phyloP scores from a whole-genome alignment of 2,888 invertebrate genomes.

The Baccha elongata region DNA sequence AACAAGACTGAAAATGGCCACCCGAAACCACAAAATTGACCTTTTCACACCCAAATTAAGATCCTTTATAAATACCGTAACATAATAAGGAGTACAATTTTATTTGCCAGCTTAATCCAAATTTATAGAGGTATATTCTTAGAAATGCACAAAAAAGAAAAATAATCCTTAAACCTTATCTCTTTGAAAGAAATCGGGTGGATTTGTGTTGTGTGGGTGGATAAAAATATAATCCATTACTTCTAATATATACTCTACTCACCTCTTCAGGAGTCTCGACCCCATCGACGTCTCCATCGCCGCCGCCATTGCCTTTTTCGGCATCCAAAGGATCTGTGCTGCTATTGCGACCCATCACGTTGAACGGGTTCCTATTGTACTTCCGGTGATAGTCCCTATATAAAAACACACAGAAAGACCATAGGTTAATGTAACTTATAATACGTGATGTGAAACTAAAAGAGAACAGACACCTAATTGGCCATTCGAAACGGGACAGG shows the following conservation, averaged over 20 bases:
- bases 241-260: too few species aligned
- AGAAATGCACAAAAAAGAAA: neutral
- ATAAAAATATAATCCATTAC: conserved; percentile 8
- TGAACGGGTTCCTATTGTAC: conserved; percentile 73
- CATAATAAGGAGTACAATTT: conserved; percentile 36
- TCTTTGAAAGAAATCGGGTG: conserved; percentile 49
- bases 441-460: conserved; percentile 34
- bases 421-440: conserved; percentile 61
- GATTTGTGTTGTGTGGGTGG: conserved; percentile 43
- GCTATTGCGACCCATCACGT: conserved; percentile 67
- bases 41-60: conserved; percentile 70
- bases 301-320: conserved; percentile 75
- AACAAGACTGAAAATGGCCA: conserved; percentile 50
- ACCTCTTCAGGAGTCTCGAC: conserved; percentile 64
- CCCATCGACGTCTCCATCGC: conserved; percentile 77
- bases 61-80: conserved; percentile 61
- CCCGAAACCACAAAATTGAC: conserved; percentile 54
- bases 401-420: conserved; percentile 35
- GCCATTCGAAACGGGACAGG: conserved; percentile 43
- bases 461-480: conserved; percentile 56
- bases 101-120: conserved; percentile 49
- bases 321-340: conserved; percentile 73
- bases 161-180: conserved; percentile 47
- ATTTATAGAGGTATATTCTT: conserved; percentile 51
- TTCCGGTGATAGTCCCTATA: conserved; percentile 75